Percentiles rank a stretch among this genome's conserved stretches.
phyloP scores from a whole-genome alignment of 2,797 vertebrate genomes.

The Channa striata region DNA sequence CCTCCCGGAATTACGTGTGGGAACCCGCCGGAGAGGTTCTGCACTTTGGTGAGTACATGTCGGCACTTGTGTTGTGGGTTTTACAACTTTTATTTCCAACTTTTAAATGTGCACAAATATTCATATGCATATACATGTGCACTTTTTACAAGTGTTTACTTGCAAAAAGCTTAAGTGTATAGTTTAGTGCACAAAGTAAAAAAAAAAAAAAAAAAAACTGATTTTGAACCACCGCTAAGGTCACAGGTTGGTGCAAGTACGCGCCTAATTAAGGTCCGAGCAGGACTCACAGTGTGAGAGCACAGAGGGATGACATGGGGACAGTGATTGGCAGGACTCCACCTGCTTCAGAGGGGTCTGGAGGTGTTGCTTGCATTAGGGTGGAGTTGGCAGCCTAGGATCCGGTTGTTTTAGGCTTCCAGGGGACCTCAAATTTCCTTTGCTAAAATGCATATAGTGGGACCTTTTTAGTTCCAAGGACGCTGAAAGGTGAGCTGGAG shows the following conservation, averaged over 20 bases:
- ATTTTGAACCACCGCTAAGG: slow-evolving; percentile 2
- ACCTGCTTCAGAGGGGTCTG: slow-evolving; percentile 40
- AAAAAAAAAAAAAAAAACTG: no score
- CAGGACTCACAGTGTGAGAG: slow-evolving; percentile 41
- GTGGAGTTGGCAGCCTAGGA: slow-evolving; percentile 68
- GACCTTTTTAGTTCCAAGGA: slow-evolving; percentile 77
- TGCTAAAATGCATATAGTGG: slow-evolving; percentile 62
- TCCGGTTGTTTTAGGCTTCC: slow-evolving; percentile 60
- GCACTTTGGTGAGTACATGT: slow-evolving; percentile 92
- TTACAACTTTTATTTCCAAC: background rate
- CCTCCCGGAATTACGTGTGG: slow-evolving; percentile 95
- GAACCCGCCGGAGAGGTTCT: slow-evolving; percentile 95
- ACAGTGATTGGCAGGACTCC: slow-evolving; percentile 60
- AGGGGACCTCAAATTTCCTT: slow-evolving; percentile 55
- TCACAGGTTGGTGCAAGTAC: slow-evolving; percentile 7
- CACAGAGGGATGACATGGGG: slow-evolving; percentile 57
- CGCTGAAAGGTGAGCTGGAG: slow-evolving; percentile 68
- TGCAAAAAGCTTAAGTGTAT: no score
- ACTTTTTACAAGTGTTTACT: background rate
- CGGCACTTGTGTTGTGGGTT: background rate
- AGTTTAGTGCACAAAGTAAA: no score
- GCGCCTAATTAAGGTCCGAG: slow-evolving; percentile 42
- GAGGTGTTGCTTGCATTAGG: slow-evolving; percentile 80
- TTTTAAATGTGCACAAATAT: background rate
- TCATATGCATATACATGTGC: background rate